Base-by-base conservation (phyloP, 2,888 invertebrate genomes). In the Drosophila emarginata region DNA sequence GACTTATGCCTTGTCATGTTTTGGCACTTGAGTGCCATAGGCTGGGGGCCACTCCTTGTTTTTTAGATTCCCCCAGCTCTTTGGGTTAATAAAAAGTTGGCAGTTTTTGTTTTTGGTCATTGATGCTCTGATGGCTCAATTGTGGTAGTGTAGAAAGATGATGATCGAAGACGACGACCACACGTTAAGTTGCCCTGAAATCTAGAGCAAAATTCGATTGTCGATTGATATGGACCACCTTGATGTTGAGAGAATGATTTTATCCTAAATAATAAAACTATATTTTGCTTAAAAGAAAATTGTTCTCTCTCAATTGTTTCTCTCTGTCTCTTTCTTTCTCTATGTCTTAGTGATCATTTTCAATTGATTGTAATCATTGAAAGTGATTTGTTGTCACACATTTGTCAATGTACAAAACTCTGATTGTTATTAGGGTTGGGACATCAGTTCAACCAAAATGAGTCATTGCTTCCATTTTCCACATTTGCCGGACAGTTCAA, bases 11-110 rank as follows among this genome's bases (percentile, higher is more conserved):
- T 59, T 75, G 84, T 85, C 84, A 85, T 85, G 84, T 83, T 86
- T 87, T 87, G 88, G 86, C 84, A 85, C 88, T 85, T 83, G 86
- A 85, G 79, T 83, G 80, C 77, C 66, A 60, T 15, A 40, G 65
- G 50, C 70, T 75, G 68, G 72, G 64, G 64, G 71, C 80, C 81
- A 83, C 84, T 80, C 86, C 80, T 40, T 39, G 54, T 39, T n/a
- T 37, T 28, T 57, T 57, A 18, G 36, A 58, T 68, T 70, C 66
- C 53, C 52, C 52, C 60, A 52, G 64, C 54, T 40, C 62, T 71
- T 76, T 67, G 84, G 84, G 84, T 82, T 82, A 87, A 83, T 83
- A 87, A 83, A 83, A 84, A 79, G 81, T 69, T 85, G 86, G 76
- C 87, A 79, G 75, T 76, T 37, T 9, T 32, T 56, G 65, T 64